phyloP scores from a whole-genome alignment of 2,797 vertebrate species.

The Oreochromis grahami region DNA sequence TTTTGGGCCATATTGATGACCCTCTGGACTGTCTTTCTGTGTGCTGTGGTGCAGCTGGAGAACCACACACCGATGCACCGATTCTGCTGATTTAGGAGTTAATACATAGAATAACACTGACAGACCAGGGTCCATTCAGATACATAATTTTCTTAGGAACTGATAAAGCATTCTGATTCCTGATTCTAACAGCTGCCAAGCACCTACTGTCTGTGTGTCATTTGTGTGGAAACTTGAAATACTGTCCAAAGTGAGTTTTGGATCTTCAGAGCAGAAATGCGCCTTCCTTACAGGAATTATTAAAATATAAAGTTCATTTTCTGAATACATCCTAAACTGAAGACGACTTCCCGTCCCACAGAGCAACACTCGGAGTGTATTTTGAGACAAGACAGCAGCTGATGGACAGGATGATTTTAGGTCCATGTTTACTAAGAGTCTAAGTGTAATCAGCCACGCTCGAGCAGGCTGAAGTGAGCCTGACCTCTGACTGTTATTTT shows the following conservation, averaged over 20 bases:
- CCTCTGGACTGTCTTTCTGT: too few relatives aligned
- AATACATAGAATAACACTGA: too few relatives aligned
- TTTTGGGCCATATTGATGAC: too few relatives aligned
- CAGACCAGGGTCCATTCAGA: background rate
- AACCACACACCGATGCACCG: too few relatives aligned
- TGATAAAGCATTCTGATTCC: background rate
- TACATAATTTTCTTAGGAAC: background rate
- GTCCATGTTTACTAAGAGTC: background rate
- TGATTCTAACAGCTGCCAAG: background rate
- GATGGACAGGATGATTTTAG: background rate
- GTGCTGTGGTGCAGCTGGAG: too few relatives aligned
- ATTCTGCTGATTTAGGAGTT: background rate
- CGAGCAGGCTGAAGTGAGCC: background rate
- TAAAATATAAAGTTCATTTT: background rate
- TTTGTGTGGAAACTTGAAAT: background rate
- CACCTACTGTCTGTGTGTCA: background rate
- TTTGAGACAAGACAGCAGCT: background rate
- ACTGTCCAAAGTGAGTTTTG: background rate
- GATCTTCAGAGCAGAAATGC: background rate
- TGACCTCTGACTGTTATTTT: background rate
- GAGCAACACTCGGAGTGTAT: background rate
- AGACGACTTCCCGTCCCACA: background rate
- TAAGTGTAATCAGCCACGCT: background rate
- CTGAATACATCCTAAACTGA: background rate
- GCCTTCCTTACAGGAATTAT: background rate